phyloP scores from a whole-genome alignment of 2,888 invertebrate species.

The Lasioglossum leucozonium region DNA sequence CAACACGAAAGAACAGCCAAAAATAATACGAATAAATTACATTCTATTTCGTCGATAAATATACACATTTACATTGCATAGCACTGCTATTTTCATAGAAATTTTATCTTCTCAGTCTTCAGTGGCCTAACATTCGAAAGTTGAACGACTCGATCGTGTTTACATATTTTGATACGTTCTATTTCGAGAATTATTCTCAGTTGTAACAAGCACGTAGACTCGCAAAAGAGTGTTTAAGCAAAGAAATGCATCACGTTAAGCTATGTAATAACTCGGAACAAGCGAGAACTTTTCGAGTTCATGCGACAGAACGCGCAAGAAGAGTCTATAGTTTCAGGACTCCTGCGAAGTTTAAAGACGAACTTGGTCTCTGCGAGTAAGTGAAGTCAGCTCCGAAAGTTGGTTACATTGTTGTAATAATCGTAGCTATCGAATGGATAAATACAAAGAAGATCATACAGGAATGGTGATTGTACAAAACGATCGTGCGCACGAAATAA shows the following conservation, averaged over 20 bases:
- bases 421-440: neutral
- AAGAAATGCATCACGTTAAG: neutral
- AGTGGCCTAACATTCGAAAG: neutral
- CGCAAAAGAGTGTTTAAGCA: neutral
- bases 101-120: neutral
- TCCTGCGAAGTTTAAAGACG: neutral
- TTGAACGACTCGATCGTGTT: neutral
- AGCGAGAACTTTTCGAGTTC: conserved; percentile 2
- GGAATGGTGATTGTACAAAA: neutral
- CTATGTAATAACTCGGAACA: neutral
- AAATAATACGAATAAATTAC: too few species aligned
- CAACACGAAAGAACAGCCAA: too few species aligned
- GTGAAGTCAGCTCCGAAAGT: neutral
- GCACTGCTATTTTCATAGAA: neutral
- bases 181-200: neutral
- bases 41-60: neutral
- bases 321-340: conserved; percentile 2
- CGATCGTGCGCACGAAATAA: neutral
- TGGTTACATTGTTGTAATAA: neutral
- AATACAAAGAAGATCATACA: neutral
- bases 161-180: neutral
- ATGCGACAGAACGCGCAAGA: neutral
- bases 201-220: neutral
- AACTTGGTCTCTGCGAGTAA: neutral
- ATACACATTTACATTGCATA: neutral